These are phyloP conservation scores for Gibbula magus DNA, from an alignment of 2,888 invertebrate genomes.

Conservation along the genomic window DNA sequence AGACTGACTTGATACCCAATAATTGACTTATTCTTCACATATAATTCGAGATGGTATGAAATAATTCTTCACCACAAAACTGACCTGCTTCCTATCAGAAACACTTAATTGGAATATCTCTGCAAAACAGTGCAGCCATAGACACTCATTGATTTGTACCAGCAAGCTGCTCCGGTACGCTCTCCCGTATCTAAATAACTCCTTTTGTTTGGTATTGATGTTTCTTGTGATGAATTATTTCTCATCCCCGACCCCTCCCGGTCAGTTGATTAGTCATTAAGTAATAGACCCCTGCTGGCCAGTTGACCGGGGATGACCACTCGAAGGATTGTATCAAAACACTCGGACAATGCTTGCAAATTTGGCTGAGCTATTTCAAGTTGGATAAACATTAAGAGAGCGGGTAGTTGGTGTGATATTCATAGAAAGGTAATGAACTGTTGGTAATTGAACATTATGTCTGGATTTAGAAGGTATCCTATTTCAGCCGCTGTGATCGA, in stretches of 20 bases:
- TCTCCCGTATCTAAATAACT: too few species aligned
- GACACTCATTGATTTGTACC: too few species aligned
- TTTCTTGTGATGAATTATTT: background rate
- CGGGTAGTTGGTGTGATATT: background rate
- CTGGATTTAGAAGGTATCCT: background rate
- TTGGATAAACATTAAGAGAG: background rate
- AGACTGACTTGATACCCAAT: too few species aligned
- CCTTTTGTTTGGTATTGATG: background rate
- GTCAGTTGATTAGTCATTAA: background rate
- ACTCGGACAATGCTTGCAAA: background rate
- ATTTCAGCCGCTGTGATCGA: constrained; percentile 7
- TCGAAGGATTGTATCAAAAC: background rate
- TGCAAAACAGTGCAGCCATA: too few species aligned
- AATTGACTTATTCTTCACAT: too few species aligned
- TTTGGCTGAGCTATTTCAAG: background rate
- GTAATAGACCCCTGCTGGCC: background rate
- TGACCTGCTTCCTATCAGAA: too few species aligned
- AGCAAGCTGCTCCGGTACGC: too few species aligned
- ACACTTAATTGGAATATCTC: too few species aligned
- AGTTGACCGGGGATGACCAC: background rate
- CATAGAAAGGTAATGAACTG: background rate
- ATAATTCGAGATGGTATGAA: too few species aligned
- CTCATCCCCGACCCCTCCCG: background rate
- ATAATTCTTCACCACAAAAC: too few species aligned
- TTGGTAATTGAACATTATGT: background rate